Base-by-base conservation (phyloP, 2,888 invertebrate species). In the Caenorhabditis drosophilae region DNA sequence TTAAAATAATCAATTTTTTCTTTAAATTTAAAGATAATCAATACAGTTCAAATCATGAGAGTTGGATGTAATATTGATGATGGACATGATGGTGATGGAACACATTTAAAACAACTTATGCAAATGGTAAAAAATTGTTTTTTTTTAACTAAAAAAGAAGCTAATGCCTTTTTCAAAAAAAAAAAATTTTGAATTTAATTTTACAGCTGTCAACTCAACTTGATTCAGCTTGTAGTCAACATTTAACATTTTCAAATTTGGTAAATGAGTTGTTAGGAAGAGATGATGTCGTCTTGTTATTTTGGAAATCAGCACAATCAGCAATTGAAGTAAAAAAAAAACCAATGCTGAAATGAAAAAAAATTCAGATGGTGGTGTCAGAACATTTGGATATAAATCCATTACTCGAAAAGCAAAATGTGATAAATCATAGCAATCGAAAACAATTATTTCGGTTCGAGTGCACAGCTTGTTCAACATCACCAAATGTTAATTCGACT, bases 351-450 rank as follows among this genome's bases (percentile, higher is more conserved):
- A 36, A n/a, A 36, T 12, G 9, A 4, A 12, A n/a, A 36, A 7
- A 4, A 11, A 12, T 63, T 26, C 27, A 70, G 59, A 50, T 69
- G 11, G 64, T 81, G 12, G 71, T 80, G 25, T 74, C 75, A 7
- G 78, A 80, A 42, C 78, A 80, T 60, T 44, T 80, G 42, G 77
- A 81, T 63, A 74, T 81, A 27, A 72, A 73, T 23, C 69, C 73
- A 11, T 54, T 75, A 4, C 55, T 56, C 38, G 57, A 55, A 23
- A 66, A 72, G 51, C 58, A 51, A 44, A 70, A 35, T 23, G 55
- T 23, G 22, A 31, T 53, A 20, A 31, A 48, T 36, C 48, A 38
- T 22, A 46, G 42, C 16, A 52, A 38, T 16, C 35, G 54, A 34
- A 70, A 67, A 44, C 67, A 53, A 26, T 50, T 79, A 12, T 79